A percentile compares a stretch with the other conserved stretches of the same genome.
phyloP scores from a whole-genome alignment of 1,140 invertebrate species.

The Achroia grisella region DNA sequence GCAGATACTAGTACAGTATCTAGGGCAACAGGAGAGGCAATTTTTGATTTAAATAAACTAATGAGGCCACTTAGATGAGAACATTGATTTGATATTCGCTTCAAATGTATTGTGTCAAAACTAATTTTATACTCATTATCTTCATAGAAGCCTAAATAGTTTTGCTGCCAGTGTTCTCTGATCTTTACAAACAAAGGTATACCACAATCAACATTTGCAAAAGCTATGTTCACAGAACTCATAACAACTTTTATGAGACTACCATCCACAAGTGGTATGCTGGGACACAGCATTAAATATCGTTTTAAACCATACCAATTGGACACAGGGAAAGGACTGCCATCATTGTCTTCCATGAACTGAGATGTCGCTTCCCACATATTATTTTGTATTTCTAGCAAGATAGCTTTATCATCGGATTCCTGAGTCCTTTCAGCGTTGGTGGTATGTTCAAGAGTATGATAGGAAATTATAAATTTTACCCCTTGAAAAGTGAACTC shows the following conservation, averaged over 20 bases:
- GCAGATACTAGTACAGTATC: slow-evolving; percentile 84
- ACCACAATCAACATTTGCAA: slow-evolving; percentile 86
- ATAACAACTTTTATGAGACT: slow-evolving; percentile 88
- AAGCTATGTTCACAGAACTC: slow-evolving; percentile 88
- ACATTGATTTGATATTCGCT: slow-evolving; percentile 85
- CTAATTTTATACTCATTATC: slow-evolving; percentile 82
- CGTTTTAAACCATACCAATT: slow-evolving; percentile 88
- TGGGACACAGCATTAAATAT: slow-evolving; percentile 86
- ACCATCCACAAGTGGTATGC: slow-evolving; percentile 80
- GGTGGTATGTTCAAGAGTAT: slow-evolving; percentile 50
- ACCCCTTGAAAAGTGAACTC: slow-evolving; percentile 71
- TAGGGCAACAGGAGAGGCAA: slow-evolving; percentile 76
- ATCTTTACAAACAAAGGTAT: slow-evolving; percentile 93
- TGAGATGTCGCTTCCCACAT: slow-evolving; percentile 81
- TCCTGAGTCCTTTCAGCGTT: slow-evolving; percentile 20
- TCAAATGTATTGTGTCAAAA: slow-evolving; percentile 93
- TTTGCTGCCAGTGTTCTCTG: slow-evolving; percentile 85
- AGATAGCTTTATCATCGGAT: slow-evolving; percentile 45
- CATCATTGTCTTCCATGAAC: slow-evolving; percentile 72
- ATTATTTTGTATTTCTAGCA: slow-evolving; percentile 77
- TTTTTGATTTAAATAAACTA: slow-evolving; percentile 86
- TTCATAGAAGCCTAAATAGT: slow-evolving; percentile 86
- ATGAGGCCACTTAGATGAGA: slow-evolving; percentile 87
- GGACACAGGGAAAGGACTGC: slow-evolving; percentile 75
- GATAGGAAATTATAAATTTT: slow-evolving; percentile 76